A percentile compares a stretch with the other conserved stretches of the same genome.
Evolutionary conservation across 1,140 invertebrate genomes (phyloP).

Genomic region (Heterodera carotae): DNA sequence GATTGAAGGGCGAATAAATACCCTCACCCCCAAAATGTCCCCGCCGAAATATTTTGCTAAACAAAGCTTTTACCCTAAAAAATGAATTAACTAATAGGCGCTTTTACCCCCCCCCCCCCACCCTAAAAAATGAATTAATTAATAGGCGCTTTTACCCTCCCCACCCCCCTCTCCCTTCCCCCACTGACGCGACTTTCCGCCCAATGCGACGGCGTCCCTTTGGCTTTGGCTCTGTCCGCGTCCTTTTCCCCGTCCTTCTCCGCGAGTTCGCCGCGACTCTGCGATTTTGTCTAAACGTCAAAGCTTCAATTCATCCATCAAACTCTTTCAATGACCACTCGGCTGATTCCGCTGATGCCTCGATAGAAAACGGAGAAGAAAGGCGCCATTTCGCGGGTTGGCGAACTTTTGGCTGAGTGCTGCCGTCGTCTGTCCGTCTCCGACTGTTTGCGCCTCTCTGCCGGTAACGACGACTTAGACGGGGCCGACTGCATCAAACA

Average conservation of each 20-base stretch:
- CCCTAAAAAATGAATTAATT: background rate
- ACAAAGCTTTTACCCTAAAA: too few relatives aligned
- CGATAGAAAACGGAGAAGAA: constrained; percentile 31
- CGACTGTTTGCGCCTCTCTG: constrained; percentile 8
- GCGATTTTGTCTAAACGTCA: background rate
- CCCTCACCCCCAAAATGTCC: background rate
- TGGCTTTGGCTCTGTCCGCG: constrained; percentile 5
- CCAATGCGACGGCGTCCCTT: background rate
- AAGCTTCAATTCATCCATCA: background rate
- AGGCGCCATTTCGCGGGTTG: constrained; percentile 26
- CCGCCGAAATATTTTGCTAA: background rate
- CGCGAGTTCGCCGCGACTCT: background rate
- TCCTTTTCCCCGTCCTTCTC: constrained; percentile 2
- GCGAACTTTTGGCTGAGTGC: constrained; percentile 28
- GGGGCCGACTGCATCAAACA: constrained; percentile 22
- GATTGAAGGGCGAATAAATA: too few relatives aligned
- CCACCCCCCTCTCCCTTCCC: background rate
- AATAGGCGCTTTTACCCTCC: too few relatives aligned
- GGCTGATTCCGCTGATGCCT: constrained; percentile 20
- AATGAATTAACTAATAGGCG: too few relatives aligned
- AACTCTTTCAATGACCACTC: constrained; percentile 6
- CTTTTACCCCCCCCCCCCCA: background rate
- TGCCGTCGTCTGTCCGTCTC: constrained; percentile 7
- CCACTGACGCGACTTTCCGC: background rate
- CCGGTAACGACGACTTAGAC: constrained; percentile 1